Evolutionary conservation across 2,797 vertebrate species (phyloP).

Genomic region (Adrianichthys oophorus): DNA sequence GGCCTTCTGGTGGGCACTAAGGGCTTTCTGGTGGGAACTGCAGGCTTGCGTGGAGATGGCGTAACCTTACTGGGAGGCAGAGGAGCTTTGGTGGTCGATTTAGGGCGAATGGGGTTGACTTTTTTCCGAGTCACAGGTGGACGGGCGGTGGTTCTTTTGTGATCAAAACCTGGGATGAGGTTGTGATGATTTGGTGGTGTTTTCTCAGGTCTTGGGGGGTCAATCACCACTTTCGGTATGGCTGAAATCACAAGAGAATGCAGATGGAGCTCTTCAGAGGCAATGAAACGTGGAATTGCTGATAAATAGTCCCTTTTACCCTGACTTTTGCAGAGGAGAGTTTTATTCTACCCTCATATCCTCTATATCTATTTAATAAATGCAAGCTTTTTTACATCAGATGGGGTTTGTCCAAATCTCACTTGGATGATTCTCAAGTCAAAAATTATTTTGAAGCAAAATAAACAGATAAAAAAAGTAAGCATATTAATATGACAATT

Average conservation of each 20-base stretch:
- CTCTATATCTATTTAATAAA: conserved; percentile 53
- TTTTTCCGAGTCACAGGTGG: conserved; percentile 64
- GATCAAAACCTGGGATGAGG: conserved; percentile 79
- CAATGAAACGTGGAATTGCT: conserved; percentile 55
- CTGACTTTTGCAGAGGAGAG: conserved; percentile 35
- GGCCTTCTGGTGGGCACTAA: conserved; percentile 62
- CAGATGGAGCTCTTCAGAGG: conserved; percentile 46
- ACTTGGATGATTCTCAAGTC: background rate
- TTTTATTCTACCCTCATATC: conserved; percentile 45
- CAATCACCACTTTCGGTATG: conserved; percentile 84
- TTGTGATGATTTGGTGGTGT: conserved; percentile 74
- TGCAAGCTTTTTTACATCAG: conserved; percentile 44
- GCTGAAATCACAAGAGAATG: conserved; percentile 71
- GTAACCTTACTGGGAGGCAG: conserved; percentile 53
- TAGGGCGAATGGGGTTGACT: conserved; percentile 42
- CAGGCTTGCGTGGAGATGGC: conserved; percentile 59
- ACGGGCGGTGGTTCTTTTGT: conserved; percentile 73
- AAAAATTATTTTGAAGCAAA: conserved; percentile 29
- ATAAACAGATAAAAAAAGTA: conserved; percentile 9
- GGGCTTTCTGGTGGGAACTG: conserved; percentile 65
- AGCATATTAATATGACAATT: background rate
- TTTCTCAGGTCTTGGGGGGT: conserved; percentile 77
- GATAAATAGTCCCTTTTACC: conserved; percentile 43
- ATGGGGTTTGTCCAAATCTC: conserved; percentile 6
- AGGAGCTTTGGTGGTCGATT: conserved; percentile 54